Conservation (phyloP, 2,797 vertebrate species). For the Loriculus beryllinus region DNA sequence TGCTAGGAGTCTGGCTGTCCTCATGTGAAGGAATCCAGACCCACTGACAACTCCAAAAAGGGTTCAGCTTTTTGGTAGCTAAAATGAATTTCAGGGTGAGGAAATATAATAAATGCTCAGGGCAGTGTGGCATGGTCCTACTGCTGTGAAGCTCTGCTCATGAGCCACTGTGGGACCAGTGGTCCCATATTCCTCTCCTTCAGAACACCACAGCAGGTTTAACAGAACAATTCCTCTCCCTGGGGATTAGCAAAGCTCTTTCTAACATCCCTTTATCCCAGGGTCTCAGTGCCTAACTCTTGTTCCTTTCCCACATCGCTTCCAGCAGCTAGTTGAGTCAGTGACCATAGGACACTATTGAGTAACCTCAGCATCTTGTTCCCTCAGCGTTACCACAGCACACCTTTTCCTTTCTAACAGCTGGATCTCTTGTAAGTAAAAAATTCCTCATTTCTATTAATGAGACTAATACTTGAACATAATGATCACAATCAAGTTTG, state of each 20-base stretch:
- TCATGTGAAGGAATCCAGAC: constrained; percentile 15
- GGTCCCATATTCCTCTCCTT: not conserved
- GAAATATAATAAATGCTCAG: not conserved
- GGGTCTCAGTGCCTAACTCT: constrained; percentile 51
- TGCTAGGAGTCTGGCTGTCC: constrained; percentile 55
- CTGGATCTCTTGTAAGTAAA: constrained; percentile 18
- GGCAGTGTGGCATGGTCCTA: accelerated
- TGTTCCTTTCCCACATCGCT: constrained; percentile 16
- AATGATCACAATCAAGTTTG: constrained; percentile 97
- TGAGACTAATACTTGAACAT: constrained; percentile 72
- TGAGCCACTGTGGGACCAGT: not conserved
- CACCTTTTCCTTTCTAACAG: constrained; percentile 15
- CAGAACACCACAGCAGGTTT: not conserved
- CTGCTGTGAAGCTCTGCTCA: not conserved
- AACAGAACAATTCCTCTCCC: constrained; percentile 10
- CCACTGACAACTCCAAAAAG: constrained; percentile 43
- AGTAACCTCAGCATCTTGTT: constrained; percentile 44
- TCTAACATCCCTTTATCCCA: constrained; percentile 22
- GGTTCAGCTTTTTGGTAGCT: constrained; percentile 35
- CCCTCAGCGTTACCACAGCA: constrained; percentile 22
- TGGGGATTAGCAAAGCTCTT: constrained; percentile 26
- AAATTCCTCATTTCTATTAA: constrained; percentile 37
- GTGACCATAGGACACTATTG: constrained; percentile 39
- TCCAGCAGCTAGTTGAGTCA: constrained; percentile 16
- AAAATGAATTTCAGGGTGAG: not conserved